Evolutionary conservation across 2,113 vertebrate genomes (phyloP).

Genomic region (Sylvilagus bachmani): DNA sequence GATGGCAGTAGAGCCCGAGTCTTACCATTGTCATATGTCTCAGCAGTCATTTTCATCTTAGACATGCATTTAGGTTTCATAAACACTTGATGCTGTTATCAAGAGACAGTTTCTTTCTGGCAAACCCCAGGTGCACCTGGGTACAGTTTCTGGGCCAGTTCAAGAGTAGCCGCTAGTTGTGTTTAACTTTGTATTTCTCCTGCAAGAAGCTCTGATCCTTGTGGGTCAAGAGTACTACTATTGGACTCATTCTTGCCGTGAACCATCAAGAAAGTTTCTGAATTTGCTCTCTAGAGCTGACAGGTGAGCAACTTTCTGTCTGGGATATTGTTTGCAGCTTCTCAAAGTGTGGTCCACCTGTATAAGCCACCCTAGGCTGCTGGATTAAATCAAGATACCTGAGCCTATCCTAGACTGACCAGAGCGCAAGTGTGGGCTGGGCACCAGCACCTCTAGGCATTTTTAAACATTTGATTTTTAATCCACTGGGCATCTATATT

Average conservation of each 20-base stretch:
- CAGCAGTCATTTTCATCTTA: background rate
- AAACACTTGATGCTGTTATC: background rate
- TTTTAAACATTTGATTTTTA: background rate
- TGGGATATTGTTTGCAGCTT: background rate
- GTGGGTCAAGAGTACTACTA: background rate
- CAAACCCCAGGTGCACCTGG: background rate
- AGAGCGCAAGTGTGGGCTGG: background rate
- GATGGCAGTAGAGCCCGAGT: background rate
- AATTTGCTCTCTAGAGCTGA: background rate
- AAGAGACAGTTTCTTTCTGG: background rate
- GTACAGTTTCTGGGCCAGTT: background rate
- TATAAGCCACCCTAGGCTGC: background rate
- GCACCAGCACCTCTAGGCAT: background rate
- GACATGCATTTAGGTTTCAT: background rate
- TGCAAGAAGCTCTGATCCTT: background rate
- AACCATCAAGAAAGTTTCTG: background rate
- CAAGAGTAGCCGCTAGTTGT: background rate
- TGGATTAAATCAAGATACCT: background rate
- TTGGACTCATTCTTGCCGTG: background rate
- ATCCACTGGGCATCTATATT: background rate
- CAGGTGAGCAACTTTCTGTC: background rate
- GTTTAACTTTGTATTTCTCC: background rate
- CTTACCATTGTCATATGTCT: background rate
- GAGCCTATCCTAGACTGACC: background rate
- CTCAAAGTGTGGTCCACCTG: background rate